A percentile compares a stretch with the other conserved stretches of the same genome.
phyloP scores from a whole-genome alignment of 2,888 invertebrate genomes.

The Neoscelio sp. region DNA sequence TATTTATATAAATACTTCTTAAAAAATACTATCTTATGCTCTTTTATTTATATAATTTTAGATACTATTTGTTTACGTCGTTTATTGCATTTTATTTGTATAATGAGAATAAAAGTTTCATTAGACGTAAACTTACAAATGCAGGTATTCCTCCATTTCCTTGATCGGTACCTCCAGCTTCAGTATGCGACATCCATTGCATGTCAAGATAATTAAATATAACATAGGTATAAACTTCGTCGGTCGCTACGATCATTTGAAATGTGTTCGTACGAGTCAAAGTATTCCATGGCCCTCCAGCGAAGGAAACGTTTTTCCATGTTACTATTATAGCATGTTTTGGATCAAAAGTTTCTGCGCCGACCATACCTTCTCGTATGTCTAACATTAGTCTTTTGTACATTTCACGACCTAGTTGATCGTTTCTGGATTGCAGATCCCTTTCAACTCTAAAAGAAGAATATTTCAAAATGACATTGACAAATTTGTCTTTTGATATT shows the following conservation, averaged over 20 bases:
- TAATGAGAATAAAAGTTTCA: not conserved
- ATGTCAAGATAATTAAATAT: constrained; percentile 97
- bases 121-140: constrained; percentile 86
- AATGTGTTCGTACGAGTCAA: constrained; percentile 96
- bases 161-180: constrained; percentile 93
- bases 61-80: no score
- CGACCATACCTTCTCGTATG: constrained; percentile 94
- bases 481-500: not conserved
- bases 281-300: constrained; percentile 93
- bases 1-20: no score
- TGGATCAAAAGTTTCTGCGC: constrained; percentile 95
- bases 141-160: constrained; percentile 95
- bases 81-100: no score
- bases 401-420: constrained; percentile 93
- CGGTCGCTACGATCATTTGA: constrained; percentile 96
- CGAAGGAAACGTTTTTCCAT: constrained; percentile 98
- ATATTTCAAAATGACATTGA: not conserved
- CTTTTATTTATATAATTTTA: no score
- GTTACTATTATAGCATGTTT: constrained; percentile 96
- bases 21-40: no score
- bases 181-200: constrained; percentile 95
- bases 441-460: constrained; percentile 85
- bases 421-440: constrained; percentile 89
- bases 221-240: constrained; percentile 96
- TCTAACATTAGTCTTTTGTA: constrained; percentile 95